Evolutionary conservation across 2,113 vertebrate species (phyloP).

Genomic region (Elaphurus davidianus): DNA sequence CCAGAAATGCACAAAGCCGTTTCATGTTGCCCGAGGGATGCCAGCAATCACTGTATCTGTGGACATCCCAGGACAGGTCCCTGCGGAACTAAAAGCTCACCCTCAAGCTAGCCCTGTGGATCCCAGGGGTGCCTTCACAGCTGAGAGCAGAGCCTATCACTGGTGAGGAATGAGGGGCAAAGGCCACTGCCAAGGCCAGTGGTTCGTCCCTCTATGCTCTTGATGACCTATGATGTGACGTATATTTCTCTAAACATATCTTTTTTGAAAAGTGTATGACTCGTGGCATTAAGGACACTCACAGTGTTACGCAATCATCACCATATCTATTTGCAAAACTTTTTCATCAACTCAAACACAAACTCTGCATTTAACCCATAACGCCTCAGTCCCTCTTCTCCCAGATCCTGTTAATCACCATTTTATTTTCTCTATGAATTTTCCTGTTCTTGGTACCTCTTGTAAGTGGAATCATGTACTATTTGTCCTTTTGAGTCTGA

Average conservation of each 20-base stretch:
- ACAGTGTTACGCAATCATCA: background rate
- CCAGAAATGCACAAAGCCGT: fast-evolving
- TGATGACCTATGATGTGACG: background rate
- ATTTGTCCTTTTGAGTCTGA: background rate
- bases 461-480: background rate
- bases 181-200: background rate
- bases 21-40: background rate
- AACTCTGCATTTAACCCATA: background rate
- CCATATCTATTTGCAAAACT: background rate
- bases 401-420: background rate
- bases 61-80: background rate
- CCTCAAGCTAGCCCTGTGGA: background rate
- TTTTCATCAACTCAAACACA: background rate
- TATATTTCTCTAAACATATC: background rate
- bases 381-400: background rate
- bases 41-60: background rate
- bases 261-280: background rate
- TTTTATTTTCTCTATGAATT: background rate
- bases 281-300: background rate
- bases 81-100: background rate
- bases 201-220: background rate
- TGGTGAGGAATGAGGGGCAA: background rate
- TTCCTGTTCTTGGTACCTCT: background rate
- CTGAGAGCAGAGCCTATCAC: background rate
- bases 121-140: fast-evolving